Evolutionary conservation across 2,797 vertebrate genomes (phyloP).

Genomic region (Paratrypauchen microcephalus): DNA sequence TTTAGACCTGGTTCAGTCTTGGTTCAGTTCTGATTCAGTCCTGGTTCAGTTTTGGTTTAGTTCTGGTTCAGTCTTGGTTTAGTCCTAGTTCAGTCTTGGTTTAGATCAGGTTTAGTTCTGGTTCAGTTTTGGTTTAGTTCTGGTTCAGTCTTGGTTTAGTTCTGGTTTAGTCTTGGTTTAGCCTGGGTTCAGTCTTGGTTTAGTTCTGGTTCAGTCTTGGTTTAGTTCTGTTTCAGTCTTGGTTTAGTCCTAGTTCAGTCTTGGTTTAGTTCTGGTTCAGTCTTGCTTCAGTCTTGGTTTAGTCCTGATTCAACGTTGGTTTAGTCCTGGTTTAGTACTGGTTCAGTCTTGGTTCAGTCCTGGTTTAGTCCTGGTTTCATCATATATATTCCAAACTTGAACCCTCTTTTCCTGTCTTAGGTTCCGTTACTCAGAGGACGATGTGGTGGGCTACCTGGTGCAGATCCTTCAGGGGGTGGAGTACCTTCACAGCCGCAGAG

Average conservation of each 20-base stretch:
- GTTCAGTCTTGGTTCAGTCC: too few relatives aligned
- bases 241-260: neutral
- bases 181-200: neutral
- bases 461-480: slow-evolving; percentile 93
- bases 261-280: neutral
- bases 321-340: neutral
- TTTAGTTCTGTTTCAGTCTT: too few relatives aligned
- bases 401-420: slow-evolving; percentile 55
- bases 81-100: neutral
- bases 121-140: too few relatives aligned
- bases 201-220: neutral
- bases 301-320: too few relatives aligned
- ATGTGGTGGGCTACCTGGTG: slow-evolving; percentile 86
- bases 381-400: neutral
- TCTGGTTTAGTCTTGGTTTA: too few relatives aligned
- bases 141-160: too few relatives aligned
- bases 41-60: too few relatives aligned
- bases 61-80: neutral
- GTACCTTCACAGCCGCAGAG: slow-evolving; percentile 85
- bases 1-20: neutral
- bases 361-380: neutral
- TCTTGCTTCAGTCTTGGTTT: neutral
- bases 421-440: slow-evolving; percentile 95
- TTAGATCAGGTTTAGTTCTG: neutral
- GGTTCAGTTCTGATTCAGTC: neutral